A percentile compares a stretch with the other conserved stretches of the same genome.
phyloP scores from a whole-genome alignment of 2,888 invertebrate species.

The Tuta absoluta region DNA sequence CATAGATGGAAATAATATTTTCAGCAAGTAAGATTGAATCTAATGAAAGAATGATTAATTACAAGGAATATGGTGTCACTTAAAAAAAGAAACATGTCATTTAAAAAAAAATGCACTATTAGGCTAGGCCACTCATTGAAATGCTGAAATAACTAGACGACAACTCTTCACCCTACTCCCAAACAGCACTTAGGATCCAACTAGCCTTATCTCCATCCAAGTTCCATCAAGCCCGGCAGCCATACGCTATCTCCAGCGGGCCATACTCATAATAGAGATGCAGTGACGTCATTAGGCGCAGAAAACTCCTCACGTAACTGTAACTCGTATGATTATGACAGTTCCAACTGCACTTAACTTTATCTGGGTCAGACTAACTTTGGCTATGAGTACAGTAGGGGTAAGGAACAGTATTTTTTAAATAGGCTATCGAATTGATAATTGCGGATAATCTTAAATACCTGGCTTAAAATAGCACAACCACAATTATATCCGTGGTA shows the following conservation, averaged over 20 bases:
- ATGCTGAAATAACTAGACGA: not conserved
- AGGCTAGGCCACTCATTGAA: not conserved
- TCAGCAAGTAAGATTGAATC: too few relatives aligned
- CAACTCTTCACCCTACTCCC: not conserved
- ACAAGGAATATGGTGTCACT: too few relatives aligned
- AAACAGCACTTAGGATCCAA: slow-evolving; percentile 1
- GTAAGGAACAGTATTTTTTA: too few relatives aligned
- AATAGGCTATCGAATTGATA: too few relatives aligned
- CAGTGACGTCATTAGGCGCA: slow-evolving; percentile 14
- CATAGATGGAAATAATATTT: too few relatives aligned
- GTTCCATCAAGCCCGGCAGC: not conserved
- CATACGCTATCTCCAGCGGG: slow-evolving; percentile 5
- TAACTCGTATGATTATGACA: slow-evolving; percentile 25
- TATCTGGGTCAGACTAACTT: slow-evolving; percentile 11
- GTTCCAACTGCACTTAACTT: slow-evolving; percentile 22
- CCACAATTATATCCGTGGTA: too few relatives aligned
- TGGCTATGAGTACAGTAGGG: not conserved
- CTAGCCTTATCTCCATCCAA: not conserved
- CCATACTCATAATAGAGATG: slow-evolving; percentile 10
- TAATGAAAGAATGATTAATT: too few relatives aligned
- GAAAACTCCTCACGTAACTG: slow-evolving; percentile 15
- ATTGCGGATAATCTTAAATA: too few relatives aligned
- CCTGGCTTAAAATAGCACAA: too few relatives aligned
- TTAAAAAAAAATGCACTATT: too few relatives aligned
- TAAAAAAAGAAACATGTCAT: too few relatives aligned